Percentiles rank a stretch among this genome's conserved stretches.
Evolutionary conservation across 2,797 vertebrate genomes (phyloP).

Genomic region (Lithobates pipiens): DNA sequence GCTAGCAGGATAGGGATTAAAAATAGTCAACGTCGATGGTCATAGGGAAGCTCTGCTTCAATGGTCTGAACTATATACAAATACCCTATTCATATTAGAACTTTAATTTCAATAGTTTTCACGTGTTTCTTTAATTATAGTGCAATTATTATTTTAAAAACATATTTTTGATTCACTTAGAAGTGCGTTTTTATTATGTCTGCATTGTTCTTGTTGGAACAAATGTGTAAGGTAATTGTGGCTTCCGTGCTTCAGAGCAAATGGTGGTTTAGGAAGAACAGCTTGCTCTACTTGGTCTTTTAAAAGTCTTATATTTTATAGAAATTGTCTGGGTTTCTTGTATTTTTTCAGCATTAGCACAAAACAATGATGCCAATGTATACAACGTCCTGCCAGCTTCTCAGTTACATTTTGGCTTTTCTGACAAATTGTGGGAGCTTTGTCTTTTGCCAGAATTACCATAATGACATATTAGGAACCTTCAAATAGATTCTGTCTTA

Average conservation of each 20-base stretch:
- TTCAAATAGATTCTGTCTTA: slow-evolving; percentile 39
- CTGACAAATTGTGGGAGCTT: slow-evolving; percentile 41
- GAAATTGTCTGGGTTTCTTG: slow-evolving; percentile 37
- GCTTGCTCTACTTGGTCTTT: slow-evolving; percentile 54
- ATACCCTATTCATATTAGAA: too few relatives aligned
- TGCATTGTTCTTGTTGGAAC: slow-evolving; percentile 47
- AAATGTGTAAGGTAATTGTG: slow-evolving; percentile 50
- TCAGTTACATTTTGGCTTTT: slow-evolving; percentile 53
- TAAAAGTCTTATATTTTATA: slow-evolving; percentile 39
- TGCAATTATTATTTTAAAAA: too few relatives aligned
- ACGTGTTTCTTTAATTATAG: too few relatives aligned
- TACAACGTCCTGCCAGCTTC: slow-evolving; percentile 53
- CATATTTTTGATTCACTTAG: slow-evolving; percentile 8
- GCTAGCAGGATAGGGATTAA: too few relatives aligned
- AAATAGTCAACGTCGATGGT: too few relatives aligned
- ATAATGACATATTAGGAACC: slow-evolving; percentile 51
- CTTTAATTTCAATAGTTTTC: too few relatives aligned
- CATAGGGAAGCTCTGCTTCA: too few relatives aligned
- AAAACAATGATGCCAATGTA: slow-evolving; percentile 55
- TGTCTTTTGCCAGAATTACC: slow-evolving; percentile 55
- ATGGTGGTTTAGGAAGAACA: slow-evolving; percentile 53
- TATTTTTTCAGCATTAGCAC: slow-evolving; percentile 47
- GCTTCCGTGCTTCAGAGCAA: slow-evolving; percentile 42
- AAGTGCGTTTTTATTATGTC: slow-evolving; percentile 15
- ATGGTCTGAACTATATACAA: too few relatives aligned